Percentiles rank a stretch among this genome's conserved stretches.
Evolutionary conservation across 2,113 vertebrate species (phyloP).

Genomic region (Proteles cristata): DNA sequence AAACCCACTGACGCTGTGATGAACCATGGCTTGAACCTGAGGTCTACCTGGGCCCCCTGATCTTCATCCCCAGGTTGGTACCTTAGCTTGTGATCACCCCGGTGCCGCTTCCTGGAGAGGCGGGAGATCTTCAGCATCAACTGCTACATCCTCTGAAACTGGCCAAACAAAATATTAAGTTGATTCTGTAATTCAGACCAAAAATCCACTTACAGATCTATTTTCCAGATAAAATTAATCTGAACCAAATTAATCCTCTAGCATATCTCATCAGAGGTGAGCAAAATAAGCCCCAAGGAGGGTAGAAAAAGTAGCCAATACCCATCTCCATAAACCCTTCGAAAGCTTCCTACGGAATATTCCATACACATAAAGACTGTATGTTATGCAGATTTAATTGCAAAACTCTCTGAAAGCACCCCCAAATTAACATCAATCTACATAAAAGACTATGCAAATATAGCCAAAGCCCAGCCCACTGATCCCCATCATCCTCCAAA

Average conservation of each 20-base stretch:
- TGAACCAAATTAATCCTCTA: background rate
- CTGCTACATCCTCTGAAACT: background rate
- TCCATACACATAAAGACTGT: background rate
- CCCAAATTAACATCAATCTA: background rate
- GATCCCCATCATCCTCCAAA: background rate
- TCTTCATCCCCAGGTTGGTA: background rate
- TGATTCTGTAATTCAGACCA: background rate
- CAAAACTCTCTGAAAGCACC: background rate
- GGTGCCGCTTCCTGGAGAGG: background rate
- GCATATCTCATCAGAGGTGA: background rate
- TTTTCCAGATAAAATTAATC: background rate
- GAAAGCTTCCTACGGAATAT: background rate
- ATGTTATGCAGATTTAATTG: background rate
- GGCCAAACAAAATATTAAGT: background rate
- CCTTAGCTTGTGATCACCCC: too few relatives aligned
- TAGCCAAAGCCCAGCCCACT: background rate
- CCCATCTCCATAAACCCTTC: background rate
- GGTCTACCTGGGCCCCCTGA: background rate
- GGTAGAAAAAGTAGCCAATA: background rate
- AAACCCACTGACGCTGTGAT: fast-evolving
- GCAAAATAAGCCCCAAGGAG: background rate
- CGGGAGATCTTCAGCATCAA: background rate
- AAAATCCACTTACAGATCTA: background rate
- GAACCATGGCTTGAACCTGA: background rate
- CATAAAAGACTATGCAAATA: background rate